These are phyloP conservation scores for Ormyrus pomaceus DNA, from an alignment of 2,888 invertebrate genomes.

Conservation along the genomic window DNA sequence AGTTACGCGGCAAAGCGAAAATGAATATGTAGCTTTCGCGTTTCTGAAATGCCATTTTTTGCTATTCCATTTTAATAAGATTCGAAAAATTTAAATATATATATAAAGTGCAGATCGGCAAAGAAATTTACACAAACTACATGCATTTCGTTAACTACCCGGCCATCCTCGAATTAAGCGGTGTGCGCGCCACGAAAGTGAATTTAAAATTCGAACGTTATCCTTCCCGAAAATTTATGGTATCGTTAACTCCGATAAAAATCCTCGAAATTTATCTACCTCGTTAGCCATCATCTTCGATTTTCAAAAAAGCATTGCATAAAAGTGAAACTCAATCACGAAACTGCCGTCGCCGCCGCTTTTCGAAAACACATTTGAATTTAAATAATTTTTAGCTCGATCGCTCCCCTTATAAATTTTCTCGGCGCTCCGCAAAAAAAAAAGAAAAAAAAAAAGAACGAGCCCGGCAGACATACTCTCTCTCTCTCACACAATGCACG, in stretches of 20 bases:
- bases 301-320: constrained; percentile 42
- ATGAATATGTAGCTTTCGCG: no score
- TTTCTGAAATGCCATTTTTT: no score
- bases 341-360: neutral
- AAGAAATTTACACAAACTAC: no score
- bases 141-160: no score
- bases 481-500: constrained; percentile 40
- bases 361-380: constrained; percentile 17
- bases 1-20: no score
- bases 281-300: neutral
- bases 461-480: no score
- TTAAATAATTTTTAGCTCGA: constrained; percentile 43
- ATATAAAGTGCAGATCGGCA: no score
- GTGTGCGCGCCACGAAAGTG: neutral
- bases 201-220: constrained; percentile 16
- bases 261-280: constrained; percentile 30
- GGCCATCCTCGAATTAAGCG: neutral
- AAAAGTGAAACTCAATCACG: constrained; percentile 53
- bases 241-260: constrained; percentile 42
- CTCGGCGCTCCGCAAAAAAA: constrained; percentile 11
- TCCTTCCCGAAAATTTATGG: constrained; percentile 34
- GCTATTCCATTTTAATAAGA: no score
- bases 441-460: neutral
- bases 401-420: constrained; percentile 10
- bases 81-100: no score